A percentile compares a stretch with the other conserved stretches of the same genome.
phyloP scores from a whole-genome alignment of 2,888 invertebrate species.

The Exephanes ischioxanthus region DNA sequence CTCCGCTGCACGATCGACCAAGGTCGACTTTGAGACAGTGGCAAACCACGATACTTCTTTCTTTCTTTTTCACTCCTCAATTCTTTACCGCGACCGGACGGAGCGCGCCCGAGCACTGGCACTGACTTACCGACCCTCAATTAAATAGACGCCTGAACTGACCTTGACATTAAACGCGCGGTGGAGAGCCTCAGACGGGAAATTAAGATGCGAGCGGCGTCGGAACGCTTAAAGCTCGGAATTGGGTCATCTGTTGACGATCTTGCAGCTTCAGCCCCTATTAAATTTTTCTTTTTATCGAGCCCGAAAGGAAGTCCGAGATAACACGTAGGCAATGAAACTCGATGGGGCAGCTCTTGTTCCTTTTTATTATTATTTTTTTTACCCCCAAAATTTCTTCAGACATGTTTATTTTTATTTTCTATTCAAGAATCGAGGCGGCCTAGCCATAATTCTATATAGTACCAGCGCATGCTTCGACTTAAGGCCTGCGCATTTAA shows the following conservation, averaged over 20 bases:
- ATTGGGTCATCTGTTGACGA: slow-evolving; percentile 24
- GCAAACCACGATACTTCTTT: neutral
- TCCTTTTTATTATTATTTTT: neutral
- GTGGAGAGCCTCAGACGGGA: slow-evolving; percentile 46
- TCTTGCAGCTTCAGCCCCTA: slow-evolving; percentile 27
- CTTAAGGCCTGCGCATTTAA: slow-evolving; percentile 11
- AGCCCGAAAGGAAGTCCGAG: neutral
- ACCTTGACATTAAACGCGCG: slow-evolving; percentile 62
- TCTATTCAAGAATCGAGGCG: too few species aligned
- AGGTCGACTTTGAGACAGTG: neutral
- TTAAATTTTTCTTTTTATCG: neutral
- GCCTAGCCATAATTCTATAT: slow-evolving; percentile 6
- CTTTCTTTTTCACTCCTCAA: slow-evolving; percentile 4
- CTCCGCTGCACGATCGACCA: slow-evolving; percentile 4
- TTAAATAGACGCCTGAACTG: slow-evolving; percentile 32
- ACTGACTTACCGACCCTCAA: slow-evolving; percentile 39
- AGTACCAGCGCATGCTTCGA: slow-evolving; percentile 28
- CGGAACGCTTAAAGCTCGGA: slow-evolving; percentile 39
- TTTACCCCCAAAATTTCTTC: neutral
- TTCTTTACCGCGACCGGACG: neutral
- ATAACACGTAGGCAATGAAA: neutral
- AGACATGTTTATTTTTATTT: neutral
- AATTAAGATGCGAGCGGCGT: slow-evolving; percentile 52
- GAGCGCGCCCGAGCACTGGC: neutral
- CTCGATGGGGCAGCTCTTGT: neutral